Base-by-base conservation (phyloP, 1,140 invertebrate species). In the Drosophila subpulchrella region DNA sequence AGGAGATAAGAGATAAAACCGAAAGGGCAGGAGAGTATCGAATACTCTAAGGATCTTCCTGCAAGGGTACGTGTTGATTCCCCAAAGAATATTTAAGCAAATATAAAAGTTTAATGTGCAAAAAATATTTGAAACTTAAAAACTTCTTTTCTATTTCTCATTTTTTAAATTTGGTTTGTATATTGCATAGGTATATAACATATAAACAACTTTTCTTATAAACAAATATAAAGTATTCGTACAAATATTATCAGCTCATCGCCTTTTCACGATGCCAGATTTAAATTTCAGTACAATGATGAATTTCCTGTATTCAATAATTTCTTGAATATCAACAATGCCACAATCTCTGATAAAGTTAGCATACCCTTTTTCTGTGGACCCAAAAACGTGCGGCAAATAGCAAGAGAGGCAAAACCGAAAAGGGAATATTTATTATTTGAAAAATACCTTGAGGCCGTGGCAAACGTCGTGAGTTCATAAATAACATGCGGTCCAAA, bases 401-500 rank as follows among this genome's bases (percentile, higher is more conserved):
- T 20, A 73, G 56, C 48, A 65, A 65, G 32, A 41, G 50, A 34
- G 44, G 72, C 72, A 75, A 66, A 75, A 42, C 34, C 59, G 36
- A 75, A 88, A 75, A 72, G 62, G 79, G 79, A 83, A 86, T 83
- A 86, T 86, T 88, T 86, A 86, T 86, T 78, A 83, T 86, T 86
- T 83, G 79, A 75, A 63, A 86, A 86, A 86, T 88, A 78, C 79
- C 83, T 86, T 76, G 61, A 79, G 79, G 82, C 75, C 65, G 70
- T 75, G 30, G 50, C 60, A 46, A 81, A 57, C 70, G 60, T 83
- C 76, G 73, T 72, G 72, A 86, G 83, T 86, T 86, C 83, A 86
- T 88, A 86, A 86, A 88, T 86, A 88, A 83, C 71, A 83, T 68
- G 72, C 42, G 51, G 42, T 13, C 50, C 62, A 70, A 73, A 84